Evolutionary conservation across 2,888 invertebrate species (phyloP).

Genomic region (Metallyticus violacea): DNA sequence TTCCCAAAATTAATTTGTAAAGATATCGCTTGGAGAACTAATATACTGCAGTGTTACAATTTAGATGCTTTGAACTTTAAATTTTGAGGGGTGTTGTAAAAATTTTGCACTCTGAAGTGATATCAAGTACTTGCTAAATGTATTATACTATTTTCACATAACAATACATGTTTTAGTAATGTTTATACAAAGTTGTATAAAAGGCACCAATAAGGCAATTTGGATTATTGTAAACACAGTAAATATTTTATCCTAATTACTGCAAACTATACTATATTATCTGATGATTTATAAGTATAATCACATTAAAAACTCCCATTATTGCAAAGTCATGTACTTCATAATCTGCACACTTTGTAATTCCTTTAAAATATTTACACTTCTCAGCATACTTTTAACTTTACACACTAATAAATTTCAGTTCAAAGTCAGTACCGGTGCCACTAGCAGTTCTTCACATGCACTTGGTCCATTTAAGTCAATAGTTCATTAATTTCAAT

Average conservation of each 20-base stretch:
- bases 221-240: not conserved
- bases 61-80: not conserved
- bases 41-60: not conserved
- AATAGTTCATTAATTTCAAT: not conserved
- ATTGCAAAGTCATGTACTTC: not conserved
- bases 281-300: not conserved
- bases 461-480: not conserved
- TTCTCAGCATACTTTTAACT: not conserved
- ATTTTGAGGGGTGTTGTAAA: not conserved
- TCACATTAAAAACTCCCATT: not conserved
- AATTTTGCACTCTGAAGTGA: not conserved
- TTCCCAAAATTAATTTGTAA: no score
- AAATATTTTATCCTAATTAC: not conserved
- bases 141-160: not conserved
- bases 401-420: not conserved
- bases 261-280: not conserved
- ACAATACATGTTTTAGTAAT: not conserved
- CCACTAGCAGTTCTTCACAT: not conserved
- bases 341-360: not conserved
- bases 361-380: not conserved
- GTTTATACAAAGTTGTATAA: not conserved
- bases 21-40: not conserved
- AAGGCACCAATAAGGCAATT: not conserved
- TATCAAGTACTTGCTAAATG: not conserved
- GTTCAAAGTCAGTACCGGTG: not conserved